A percentile compares a stretch with the other conserved stretches of the same genome.
phyloP scores from a whole-genome alignment of 2,888 invertebrate species.

The Zygothrica quintamaculata region DNA sequence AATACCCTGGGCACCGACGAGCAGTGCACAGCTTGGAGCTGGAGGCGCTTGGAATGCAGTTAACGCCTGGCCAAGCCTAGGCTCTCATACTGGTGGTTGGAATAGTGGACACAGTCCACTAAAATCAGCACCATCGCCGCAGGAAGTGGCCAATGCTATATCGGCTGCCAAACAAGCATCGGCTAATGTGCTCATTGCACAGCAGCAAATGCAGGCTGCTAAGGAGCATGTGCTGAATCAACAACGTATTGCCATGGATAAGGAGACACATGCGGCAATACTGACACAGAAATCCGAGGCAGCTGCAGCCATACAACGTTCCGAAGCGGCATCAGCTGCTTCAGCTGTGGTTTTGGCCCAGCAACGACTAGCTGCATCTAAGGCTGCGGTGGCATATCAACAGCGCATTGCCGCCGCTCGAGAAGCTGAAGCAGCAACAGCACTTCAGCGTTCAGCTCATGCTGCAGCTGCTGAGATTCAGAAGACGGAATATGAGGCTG shows the following conservation, averaged over 20 bases:
- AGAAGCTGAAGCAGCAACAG: conserved; percentile 90
- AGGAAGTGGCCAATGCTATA: conserved; percentile 89
- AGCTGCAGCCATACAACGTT: conserved; percentile 88
- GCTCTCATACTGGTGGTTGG: conserved; percentile 38
- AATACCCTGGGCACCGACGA: conserved; percentile 56
- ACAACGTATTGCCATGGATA: conserved; percentile 90
- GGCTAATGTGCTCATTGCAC: conserved; percentile 89
- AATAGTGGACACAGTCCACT: conserved; percentile 42
- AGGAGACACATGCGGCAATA: conserved; percentile 89
- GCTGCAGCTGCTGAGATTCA: conserved; percentile 90
- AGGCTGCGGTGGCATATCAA: conserved; percentile 89
- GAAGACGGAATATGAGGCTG: conserved; percentile 87
- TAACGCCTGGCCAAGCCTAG: conserved; percentile 41
- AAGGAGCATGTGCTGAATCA: conserved; percentile 90
- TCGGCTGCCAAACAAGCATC: conserved; percentile 91
- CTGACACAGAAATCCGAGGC: conserved; percentile 88
- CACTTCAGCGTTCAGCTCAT: conserved; percentile 89
- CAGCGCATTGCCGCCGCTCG: conserved; percentile 90
- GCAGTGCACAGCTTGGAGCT: conserved; percentile 36
- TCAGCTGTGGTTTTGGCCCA: conserved; percentile 88
- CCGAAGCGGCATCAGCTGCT: conserved; percentile 88
- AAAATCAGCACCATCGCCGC: conserved; percentile 85
- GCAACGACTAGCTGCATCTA: conserved; percentile 89
- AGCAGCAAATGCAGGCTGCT: conserved; percentile 89
- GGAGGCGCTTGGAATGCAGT: conserved; percentile 47